phyloP scores from a whole-genome alignment of 1,140 invertebrate species.

The Parapsyche elsis region DNA sequence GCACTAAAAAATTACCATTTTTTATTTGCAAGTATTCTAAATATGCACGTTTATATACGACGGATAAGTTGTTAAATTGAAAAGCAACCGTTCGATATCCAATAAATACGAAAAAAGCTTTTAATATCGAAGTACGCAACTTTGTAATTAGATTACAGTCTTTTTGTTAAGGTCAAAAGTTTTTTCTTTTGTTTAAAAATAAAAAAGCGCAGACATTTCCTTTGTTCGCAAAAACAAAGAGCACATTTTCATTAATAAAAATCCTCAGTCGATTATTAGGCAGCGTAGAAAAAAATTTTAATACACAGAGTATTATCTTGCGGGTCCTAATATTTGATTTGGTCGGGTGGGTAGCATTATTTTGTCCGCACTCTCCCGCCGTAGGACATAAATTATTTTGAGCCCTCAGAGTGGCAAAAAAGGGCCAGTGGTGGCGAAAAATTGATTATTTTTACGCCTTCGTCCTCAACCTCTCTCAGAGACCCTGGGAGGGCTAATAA shows the following conservation, averaged over 20 bases:
- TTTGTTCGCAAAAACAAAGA: conserved; percentile 5
- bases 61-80: background rate
- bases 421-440: conserved; percentile 16
- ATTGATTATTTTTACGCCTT: conserved; percentile 43
- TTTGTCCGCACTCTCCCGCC: conserved; percentile 8
- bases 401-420: background rate
- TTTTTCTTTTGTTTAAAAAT: background rate
- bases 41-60: no score
- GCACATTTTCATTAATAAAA: background rate
- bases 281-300: background rate
- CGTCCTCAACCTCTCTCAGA: background rate
- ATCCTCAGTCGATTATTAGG: background rate
- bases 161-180: background rate
- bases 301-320: background rate
- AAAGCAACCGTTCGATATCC: background rate
- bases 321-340: conserved; percentile 12
- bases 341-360: conserved; percentile 13
- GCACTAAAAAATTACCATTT: no score
- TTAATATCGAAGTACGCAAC: conserved; percentile 13
- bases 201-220: background rate
- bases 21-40: no score
- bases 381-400: conserved; percentile 38
- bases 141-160: conserved; percentile 3
- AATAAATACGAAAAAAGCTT: background rate
- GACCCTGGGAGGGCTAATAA: conserved; percentile 26